Percentiles rank a stretch among this genome's conserved stretches.
phyloP scores from a whole-genome alignment of 2,797 vertebrate species.

The Sebastes matsubarae region DNA sequence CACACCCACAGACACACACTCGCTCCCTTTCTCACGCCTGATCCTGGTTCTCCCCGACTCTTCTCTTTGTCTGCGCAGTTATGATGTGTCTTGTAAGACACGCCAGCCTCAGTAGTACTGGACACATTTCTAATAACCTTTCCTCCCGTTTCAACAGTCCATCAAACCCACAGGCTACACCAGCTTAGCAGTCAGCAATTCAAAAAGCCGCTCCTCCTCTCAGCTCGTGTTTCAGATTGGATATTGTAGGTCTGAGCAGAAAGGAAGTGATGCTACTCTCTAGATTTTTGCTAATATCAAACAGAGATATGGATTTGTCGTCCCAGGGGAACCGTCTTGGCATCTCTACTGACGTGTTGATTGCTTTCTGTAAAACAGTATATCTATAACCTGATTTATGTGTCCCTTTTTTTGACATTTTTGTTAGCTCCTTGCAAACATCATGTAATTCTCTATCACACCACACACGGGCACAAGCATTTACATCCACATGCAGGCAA shows the following conservation, averaged over 20 bases:
- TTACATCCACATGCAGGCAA: too few relatives aligned
- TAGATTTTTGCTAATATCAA: conserved; percentile 9
- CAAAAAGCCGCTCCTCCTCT: conserved; percentile 5
- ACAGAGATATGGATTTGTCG: neutral
- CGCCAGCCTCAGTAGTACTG: conserved; percentile 14
- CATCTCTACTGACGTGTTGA: neutral
- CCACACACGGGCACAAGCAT: too few relatives aligned
- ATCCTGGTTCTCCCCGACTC: neutral
- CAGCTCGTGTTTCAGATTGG: conserved; percentile 11
- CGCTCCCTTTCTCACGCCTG: neutral
- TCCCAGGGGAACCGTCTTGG: neutral
- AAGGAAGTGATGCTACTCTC: neutral
- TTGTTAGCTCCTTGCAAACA: too few relatives aligned
- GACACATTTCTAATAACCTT: conserved; percentile 48
- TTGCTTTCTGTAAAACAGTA: neutral
- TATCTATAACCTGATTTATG: too few relatives aligned
- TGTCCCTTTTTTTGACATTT: too few relatives aligned
- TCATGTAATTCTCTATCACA: too few relatives aligned
- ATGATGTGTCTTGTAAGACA: conserved; percentile 42
- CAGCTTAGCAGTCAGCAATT: conserved; percentile 26
- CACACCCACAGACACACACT: neutral
- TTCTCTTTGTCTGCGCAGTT: conserved; percentile 10
- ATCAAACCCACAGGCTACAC: conserved; percentile 39
- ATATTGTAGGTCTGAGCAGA: neutral
- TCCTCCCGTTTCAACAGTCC: conserved; percentile 43